A percentile compares a stretch with the other conserved stretches of the same genome.
phyloP scores from a whole-genome alignment of 2,797 vertebrate species.

The Chelon labrosus region DNA sequence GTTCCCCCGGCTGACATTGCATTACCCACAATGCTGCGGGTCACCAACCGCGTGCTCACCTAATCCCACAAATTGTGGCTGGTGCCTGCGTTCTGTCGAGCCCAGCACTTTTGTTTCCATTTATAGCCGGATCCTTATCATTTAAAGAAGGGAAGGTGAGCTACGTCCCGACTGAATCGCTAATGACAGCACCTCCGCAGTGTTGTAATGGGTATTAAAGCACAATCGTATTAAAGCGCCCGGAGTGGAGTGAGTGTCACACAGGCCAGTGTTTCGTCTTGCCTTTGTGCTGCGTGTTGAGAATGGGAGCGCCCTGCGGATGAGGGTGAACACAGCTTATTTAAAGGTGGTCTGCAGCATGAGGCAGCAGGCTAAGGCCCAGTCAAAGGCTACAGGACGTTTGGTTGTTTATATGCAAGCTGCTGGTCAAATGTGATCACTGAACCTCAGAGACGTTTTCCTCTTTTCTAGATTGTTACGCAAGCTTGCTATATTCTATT shows the following conservation, averaged over 20 bases:
- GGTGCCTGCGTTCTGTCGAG: constrained; percentile 51
- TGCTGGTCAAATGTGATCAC: no score
- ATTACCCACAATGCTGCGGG: constrained; percentile 52
- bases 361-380: no score
- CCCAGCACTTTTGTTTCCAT: constrained; percentile 61
- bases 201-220: constrained; percentile 57
- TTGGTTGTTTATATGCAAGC: no score
- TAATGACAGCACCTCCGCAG: constrained; percentile 47
- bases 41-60: constrained; percentile 31
- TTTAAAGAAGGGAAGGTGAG: constrained; percentile 53
- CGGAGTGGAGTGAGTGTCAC: constrained; percentile 19
- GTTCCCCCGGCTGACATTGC: constrained; percentile 52
- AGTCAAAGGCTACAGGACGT: no score
- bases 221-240: constrained; percentile 49
- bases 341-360: no score
- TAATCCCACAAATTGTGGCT: constrained; percentile 62
- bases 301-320: constrained; percentile 9
- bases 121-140: constrained; percentile 48
- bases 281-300: background rate
- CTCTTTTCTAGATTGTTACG: no score
- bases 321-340: background rate
- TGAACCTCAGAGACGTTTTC: no score
- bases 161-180: constrained; percentile 21
- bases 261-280: constrained; percentile 16
- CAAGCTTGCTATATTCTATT: no score